A percentile compares a stretch with the other conserved stretches of the same genome.
Conservation (phyloP, 1,140 invertebrate species). For the Pseudomyrmex dendroicus region DNA sequence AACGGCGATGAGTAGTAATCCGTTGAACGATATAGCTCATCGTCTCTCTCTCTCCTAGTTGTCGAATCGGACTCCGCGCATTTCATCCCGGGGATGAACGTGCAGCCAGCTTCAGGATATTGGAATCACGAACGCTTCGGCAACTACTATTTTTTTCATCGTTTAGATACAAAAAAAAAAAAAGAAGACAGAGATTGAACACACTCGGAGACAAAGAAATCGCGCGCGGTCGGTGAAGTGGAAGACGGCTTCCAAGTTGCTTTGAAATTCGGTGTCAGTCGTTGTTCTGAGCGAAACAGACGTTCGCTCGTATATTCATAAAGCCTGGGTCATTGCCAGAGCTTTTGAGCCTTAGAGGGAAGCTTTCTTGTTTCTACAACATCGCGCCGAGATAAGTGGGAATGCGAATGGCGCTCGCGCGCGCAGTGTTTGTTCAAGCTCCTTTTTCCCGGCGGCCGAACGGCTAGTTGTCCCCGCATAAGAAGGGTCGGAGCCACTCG, state of each 20-base stretch:
- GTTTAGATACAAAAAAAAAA: background rate
- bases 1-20: constrained; percentile 62
- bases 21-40: constrained; percentile 54
- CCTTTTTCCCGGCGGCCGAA: constrained; percentile 33
- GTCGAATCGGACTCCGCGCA: constrained; percentile 17
- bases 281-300: constrained; percentile 18
- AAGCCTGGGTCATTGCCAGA: constrained; percentile 68
- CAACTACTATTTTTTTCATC: background rate
- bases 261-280: constrained; percentile 51
- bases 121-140: constrained; percentile 16
- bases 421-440: constrained; percentile 70
- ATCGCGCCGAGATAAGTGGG: constrained; percentile 66
- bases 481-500: constrained; percentile 32
- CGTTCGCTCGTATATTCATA: constrained; percentile 68
- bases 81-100: constrained; percentile 25
- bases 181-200: constrained; percentile 6
- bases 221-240: constrained; percentile 40
- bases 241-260: constrained; percentile 56
- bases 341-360: constrained; percentile 56
- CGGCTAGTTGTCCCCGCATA: constrained; percentile 13
- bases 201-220: constrained; percentile 43
- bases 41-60: constrained; percentile 1
- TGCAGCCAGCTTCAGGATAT: constrained; percentile 30
- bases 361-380: constrained; percentile 68
- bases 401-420: constrained; percentile 33